Evolutionary conservation across 2,113 vertebrate genomes (phyloP).

Genomic region (Nestor notabilis): DNA sequence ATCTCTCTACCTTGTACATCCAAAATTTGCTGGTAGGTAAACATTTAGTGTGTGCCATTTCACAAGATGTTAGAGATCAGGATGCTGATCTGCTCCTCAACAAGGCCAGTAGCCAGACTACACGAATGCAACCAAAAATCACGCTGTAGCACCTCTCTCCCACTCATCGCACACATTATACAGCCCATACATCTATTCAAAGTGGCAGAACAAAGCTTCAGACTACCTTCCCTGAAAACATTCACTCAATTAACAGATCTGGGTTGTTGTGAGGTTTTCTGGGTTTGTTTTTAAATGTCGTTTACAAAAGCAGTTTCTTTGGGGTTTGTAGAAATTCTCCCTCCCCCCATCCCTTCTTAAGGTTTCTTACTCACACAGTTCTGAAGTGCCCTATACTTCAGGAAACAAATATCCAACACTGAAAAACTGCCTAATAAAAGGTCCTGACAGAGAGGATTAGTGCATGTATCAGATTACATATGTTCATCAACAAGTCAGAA

Average conservation of each 20-base stretch:
- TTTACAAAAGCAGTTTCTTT: background rate
- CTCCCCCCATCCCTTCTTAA: background rate
- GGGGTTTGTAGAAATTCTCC: background rate
- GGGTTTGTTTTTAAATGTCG: background rate
- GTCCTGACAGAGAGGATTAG: background rate
- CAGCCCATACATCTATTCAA: rapidly evolving
- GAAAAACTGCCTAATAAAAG: background rate
- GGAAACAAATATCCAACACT: background rate
- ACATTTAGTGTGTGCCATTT: background rate
- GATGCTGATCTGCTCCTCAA: background rate
- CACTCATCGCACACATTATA: rapidly evolving
- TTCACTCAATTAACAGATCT: background rate
- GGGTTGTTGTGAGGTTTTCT: no score
- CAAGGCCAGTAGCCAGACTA: background rate
- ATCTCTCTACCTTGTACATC: background rate
- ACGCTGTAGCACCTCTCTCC: background rate
- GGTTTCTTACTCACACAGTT: background rate
- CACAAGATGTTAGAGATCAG: background rate
- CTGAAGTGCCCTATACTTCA: background rate
- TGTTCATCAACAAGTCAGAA: background rate
- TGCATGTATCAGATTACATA: background rate
- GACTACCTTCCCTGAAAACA: background rate
- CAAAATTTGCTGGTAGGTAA: background rate
- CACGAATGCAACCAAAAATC: background rate
- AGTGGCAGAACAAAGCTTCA: background rate